Conservation (phyloP, 2,797 vertebrate species). For the Microcaecilia unicolor region DNA sequence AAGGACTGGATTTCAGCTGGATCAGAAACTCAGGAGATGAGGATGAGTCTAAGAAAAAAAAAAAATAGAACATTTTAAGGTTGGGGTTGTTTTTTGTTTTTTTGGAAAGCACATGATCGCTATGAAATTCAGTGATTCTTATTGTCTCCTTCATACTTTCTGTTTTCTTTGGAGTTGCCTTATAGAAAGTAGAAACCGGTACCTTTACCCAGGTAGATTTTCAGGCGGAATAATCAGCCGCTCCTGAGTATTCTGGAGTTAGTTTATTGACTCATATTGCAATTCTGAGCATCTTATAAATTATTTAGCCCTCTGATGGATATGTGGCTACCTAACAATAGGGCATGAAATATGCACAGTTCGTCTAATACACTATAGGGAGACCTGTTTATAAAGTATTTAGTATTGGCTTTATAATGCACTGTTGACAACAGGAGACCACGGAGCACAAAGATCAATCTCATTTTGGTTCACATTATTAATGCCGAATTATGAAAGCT, state of each 20-base stretch:
- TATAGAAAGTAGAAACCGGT: conserved; percentile 5
- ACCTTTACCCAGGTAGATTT: conserved; percentile 20
- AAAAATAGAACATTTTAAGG: no score
- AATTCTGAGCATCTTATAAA: conserved; percentile 59
- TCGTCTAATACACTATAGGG: conserved; percentile 63
- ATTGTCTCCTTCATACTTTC: no score
- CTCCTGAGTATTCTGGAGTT: conserved; percentile 51
- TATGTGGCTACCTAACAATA: conserved; percentile 66
- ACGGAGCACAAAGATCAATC: conserved; percentile 68
- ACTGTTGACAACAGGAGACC: conserved; percentile 62
- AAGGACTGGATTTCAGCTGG: conserved; percentile 44
- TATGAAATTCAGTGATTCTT: no score
- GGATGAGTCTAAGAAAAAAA: no score
- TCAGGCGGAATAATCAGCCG: conserved; percentile 36
- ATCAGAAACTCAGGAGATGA: no score
- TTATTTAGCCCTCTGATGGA: conserved; percentile 68
- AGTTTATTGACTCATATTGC: conserved; percentile 55
- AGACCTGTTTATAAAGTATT: conserved; percentile 75
- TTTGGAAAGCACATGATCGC: no score
- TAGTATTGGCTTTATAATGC: conserved; percentile 72
- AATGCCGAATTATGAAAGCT: conserved; percentile 57
- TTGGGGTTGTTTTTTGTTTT: no score
- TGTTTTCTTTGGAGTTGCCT: no score
- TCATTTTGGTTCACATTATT: conserved; percentile 55
- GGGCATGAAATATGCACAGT: conserved; percentile 62